Percentiles rank a stretch among this genome's conserved stretches.
phyloP scores from a whole-genome alignment of 1,140 invertebrate species.

The Alviniconcha marisindica region DNA sequence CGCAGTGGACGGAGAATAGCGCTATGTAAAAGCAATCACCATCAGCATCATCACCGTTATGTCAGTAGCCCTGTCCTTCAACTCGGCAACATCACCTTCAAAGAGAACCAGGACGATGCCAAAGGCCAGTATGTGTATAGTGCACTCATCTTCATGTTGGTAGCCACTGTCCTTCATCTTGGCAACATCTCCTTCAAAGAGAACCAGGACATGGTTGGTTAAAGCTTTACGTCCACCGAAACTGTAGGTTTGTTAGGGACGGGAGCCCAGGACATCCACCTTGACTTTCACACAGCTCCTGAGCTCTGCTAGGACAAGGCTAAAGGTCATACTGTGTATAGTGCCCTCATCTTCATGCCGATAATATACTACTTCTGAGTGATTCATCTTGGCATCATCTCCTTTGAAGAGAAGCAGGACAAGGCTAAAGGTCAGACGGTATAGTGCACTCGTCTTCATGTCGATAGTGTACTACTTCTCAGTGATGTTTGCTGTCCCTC shows the following conservation, averaged over 20 bases:
- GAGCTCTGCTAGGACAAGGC: too few relatives aligned
- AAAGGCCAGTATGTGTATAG: conserved; percentile 79
- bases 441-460: conserved; percentile 79
- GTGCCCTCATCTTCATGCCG: conserved; percentile 83
- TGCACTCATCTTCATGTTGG: conserved; percentile 89
- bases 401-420: conserved; percentile 94
- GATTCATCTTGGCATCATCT: too few relatives aligned
- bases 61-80: conserved; percentile 93
- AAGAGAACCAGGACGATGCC: conserved; percentile 92
- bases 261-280: too few relatives aligned
- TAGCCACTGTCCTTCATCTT: conserved; percentile 93
- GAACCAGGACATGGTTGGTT: too few relatives aligned
- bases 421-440: conserved; percentile 84
- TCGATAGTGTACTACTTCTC: too few relatives aligned
- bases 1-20: too few relatives aligned
- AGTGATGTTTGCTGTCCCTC: too few relatives aligned
- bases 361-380: conserved; percentile 94
- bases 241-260: too few relatives aligned
- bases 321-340: conserved; percentile 79
- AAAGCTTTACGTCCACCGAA: too few relatives aligned
- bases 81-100: conserved; percentile 94
- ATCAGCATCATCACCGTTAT: too few relatives aligned
- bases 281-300: too few relatives aligned
- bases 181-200: conserved; percentile 96
- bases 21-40: too few relatives aligned